These are phyloP conservation scores for Acanthosoma haemorrhoidale DNA, from an alignment of 2,888 invertebrate genomes.

Conservation along the genomic window DNA sequence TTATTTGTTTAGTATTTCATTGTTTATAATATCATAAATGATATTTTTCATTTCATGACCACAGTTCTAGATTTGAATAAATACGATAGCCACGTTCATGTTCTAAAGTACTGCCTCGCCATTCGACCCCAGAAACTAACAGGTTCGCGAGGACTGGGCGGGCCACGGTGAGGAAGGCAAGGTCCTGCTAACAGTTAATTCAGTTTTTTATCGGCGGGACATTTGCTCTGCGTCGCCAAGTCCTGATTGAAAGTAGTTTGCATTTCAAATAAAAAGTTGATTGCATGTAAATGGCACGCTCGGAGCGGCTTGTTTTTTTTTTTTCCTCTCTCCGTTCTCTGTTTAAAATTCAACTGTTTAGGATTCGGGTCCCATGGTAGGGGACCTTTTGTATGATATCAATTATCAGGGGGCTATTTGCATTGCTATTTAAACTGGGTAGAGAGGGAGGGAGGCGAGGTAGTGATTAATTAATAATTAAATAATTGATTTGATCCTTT, in stretches of 20 bases:
- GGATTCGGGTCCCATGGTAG: background rate
- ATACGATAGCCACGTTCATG: too few relatives aligned
- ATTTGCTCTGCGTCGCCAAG: background rate
- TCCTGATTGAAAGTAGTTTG: background rate
- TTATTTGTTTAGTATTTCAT: too few relatives aligned
- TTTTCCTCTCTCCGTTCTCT: background rate
- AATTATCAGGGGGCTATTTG: slow-evolving; percentile 12
- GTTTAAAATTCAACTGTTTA: background rate
- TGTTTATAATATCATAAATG: too few relatives aligned
- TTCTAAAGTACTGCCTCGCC: too few relatives aligned
- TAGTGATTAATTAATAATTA: background rate
- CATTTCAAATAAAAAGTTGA: slow-evolving; percentile 14
- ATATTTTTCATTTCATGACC: too few relatives aligned
- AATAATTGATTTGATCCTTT: background rate
- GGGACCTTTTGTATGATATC: slow-evolving; percentile 1
- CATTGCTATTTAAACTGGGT: slow-evolving; percentile 2
- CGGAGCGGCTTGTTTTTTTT: background rate
- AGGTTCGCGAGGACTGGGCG: too few relatives aligned
- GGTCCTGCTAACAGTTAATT: background rate
- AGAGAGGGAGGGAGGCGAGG: too few relatives aligned
- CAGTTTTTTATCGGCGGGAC: background rate
- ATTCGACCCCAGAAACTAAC: too few relatives aligned
- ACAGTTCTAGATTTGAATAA: too few relatives aligned
- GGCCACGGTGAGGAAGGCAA: background rate
- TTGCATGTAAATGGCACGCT: slow-evolving; percentile 1